Conservation (phyloP, 2,888 invertebrate species). For the Caenorhabditis uteleia region DNA sequence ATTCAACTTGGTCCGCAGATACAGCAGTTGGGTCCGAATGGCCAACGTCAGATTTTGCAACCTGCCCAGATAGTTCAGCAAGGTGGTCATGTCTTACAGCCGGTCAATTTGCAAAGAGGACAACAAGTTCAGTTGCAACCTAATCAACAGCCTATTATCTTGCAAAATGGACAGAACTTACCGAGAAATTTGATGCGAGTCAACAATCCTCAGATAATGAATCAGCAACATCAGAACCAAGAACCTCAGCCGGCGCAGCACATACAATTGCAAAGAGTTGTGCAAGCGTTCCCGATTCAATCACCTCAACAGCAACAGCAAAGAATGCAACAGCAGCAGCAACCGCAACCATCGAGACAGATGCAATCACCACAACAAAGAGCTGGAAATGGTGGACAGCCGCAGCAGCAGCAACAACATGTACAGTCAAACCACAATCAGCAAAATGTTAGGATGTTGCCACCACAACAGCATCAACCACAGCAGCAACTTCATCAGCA, state of each 20-base stretch:
- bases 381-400: conserved; percentile 5
- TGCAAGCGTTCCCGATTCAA: conserved; percentile 23
- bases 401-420: conserved; percentile 7
- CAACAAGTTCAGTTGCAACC: too few species aligned
- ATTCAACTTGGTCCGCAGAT: too few species aligned
- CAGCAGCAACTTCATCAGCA: too few species aligned
- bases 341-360: conserved; percentile 6
- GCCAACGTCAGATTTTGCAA: too few species aligned
- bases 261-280: conserved; percentile 21
- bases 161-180: too few species aligned
- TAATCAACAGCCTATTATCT: too few species aligned
- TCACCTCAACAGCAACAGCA: conserved; percentile 12
- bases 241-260: conserved; percentile 13
- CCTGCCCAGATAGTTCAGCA: too few species aligned
- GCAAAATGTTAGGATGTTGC: background rate
- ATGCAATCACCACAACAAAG: conserved; percentile 10
- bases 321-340: conserved; percentile 4
- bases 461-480: background rate
- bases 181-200: too few species aligned
- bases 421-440: background rate
- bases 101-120: too few species aligned
- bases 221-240: conserved; percentile 26
- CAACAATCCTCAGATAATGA: too few species aligned
- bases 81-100: too few species aligned
- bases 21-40: too few species aligned